Base-by-base conservation (phyloP, 2,797 vertebrate genomes). In the Falco naumanni region DNA sequence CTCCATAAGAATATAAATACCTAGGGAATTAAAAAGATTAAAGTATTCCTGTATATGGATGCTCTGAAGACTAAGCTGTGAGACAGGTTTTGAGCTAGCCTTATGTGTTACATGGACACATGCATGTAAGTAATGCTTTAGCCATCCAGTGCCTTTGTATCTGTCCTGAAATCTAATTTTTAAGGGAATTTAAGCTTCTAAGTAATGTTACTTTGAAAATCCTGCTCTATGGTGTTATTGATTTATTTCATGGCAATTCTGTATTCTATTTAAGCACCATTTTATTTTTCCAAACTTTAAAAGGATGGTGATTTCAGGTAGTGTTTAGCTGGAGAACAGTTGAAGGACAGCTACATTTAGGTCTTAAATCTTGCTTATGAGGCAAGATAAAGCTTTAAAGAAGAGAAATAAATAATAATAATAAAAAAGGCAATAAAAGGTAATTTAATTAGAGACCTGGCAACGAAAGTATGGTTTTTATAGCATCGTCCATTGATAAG, bases 361-460 rank as follows among this genome's bases (percentile, higher is more conserved):
- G n/a, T 63, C 78, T 93, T 96, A 96, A 94, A 95, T 92, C 91
- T 88, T 90, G 69, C 61, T 78, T 96, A 95, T 87, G 84, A 92
- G 64, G 84, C 39, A 90, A 92, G 84, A 90, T 78, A 95, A 96
- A 92, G 78, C 72, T 82, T 92, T 92, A 95, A 93, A 95, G 66
- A 95, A 82, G n/a, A 93, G n/a, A 87, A 96, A 95, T 95, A 96
- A 96, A 95, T 94, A n/a, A 20, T 10, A 6, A 24, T 39, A 79
- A 11, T 47, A 81, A 78, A 83, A 82, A 82, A 25, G n/a, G 82
- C 50, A 95, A 90, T 96, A 95, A 96, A 96, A 88, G 34, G 66
- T 94, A 94, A 96, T 96, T 95, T 96, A 97, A 97, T 97, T 97
- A 97, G 90, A 93, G 50, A 64, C 66, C 90, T 97, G 95, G 93